Conservation (phyloP, 2,113 vertebrate species). For the Sporophila hypoxantha region DNA sequence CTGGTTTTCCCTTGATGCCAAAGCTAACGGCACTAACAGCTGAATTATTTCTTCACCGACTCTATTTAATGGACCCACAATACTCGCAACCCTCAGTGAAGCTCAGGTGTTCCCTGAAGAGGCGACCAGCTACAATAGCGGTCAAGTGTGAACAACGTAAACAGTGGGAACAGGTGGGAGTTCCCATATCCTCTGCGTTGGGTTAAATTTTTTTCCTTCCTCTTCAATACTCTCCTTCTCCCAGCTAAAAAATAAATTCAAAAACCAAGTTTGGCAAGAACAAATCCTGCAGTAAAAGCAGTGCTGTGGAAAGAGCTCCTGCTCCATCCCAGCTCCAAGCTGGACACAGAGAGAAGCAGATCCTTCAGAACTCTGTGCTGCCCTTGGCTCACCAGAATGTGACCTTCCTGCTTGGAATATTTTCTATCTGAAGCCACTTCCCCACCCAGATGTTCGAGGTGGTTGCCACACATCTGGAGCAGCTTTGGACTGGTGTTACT, state of each 20-base stretch:
- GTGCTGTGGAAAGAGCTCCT: not conserved
- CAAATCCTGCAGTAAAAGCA: not conserved
- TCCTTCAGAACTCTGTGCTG: not conserved
- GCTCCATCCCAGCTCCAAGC: not conserved
- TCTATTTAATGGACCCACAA: too few relatives aligned
- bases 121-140: too few relatives aligned
- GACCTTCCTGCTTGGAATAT: not conserved
- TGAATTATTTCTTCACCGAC: too few relatives aligned
- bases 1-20: too few relatives aligned
- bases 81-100: too few relatives aligned
- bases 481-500: not conserved
- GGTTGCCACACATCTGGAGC: not conserved
- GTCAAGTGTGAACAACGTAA: too few relatives aligned
- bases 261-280: not conserved
- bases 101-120: too few relatives aligned
- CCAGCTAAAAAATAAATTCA: not conserved
- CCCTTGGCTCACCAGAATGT: accelerated
- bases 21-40: too few relatives aligned
- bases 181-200: too few relatives aligned
- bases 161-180: too few relatives aligned
- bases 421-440: not conserved
- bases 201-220: too few relatives aligned
- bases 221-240: too few relatives aligned
- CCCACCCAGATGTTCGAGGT: not conserved
- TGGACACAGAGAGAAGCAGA: not conserved